Evolutionary conservation across 2,797 vertebrate genomes (phyloP).

Genomic region (Rhinella marina): DNA sequence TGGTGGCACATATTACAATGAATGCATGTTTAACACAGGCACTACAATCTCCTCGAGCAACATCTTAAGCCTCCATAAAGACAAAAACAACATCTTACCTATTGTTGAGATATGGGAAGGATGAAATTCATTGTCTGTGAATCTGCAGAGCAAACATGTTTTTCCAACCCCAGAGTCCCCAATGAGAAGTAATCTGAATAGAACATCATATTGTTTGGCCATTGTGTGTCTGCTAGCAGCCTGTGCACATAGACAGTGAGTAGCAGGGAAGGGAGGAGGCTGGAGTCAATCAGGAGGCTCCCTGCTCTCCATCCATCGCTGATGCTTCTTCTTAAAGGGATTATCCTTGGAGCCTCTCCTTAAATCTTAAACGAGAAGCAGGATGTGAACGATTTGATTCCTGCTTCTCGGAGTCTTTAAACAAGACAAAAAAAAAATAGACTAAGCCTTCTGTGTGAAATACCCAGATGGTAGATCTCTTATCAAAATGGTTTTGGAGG

Average conservation of each 20-base stretch:
- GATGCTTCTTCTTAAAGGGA: background rate
- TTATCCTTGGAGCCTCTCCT: conserved; percentile 26
- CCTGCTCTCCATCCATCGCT: conserved; percentile 43
- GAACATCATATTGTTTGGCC: conserved; percentile 94
- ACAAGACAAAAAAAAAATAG: background rate
- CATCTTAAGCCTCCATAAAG: background rate
- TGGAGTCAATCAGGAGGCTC: conserved; percentile 52
- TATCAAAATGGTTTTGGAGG: conserved; percentile 46
- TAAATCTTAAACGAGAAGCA: conserved; percentile 21
- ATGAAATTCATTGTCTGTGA: conserved; percentile 92
- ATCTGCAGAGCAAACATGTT: conserved; percentile 90
- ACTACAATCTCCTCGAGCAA: background rate
- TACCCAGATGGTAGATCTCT: conserved; percentile 45
- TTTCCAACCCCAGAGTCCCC: conserved; percentile 95
- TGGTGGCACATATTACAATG: background rate
- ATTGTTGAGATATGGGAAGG: conserved; percentile 93
- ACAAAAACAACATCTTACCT: conserved; percentile 77
- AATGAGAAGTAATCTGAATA: conserved; percentile 87
- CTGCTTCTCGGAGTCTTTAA: background rate
- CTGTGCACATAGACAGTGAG: conserved; percentile 50
- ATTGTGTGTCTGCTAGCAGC: conserved; percentile 70
- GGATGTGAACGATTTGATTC: background rate
- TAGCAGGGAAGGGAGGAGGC: conserved; percentile 44
- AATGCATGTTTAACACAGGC: background rate
- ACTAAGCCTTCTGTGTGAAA: conserved; percentile 48